Percentiles rank a stretch among this genome's conserved stretches.
phyloP scores from a whole-genome alignment of 2,113 vertebrate species.

The Chaetodon auriga region DNA sequence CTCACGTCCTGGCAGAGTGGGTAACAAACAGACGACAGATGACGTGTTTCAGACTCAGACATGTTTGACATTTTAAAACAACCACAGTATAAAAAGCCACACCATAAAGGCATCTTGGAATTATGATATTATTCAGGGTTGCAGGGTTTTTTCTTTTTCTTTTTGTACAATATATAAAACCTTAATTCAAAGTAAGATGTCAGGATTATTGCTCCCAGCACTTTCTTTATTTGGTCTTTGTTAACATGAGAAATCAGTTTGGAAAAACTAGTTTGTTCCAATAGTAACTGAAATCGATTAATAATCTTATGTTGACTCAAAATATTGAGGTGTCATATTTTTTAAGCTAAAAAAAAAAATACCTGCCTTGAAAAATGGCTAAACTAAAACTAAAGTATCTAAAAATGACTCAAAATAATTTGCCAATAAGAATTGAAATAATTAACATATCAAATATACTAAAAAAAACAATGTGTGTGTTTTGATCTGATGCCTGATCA shows the following conservation, averaged over 20 bases:
- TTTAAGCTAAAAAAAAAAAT: not conserved
- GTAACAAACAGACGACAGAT: not conserved
- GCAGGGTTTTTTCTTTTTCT: not conserved
- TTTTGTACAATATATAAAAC: not conserved
- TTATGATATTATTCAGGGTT: slow-evolving; percentile 2
- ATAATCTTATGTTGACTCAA: not conserved
- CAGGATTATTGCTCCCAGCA: slow-evolving; percentile 12
- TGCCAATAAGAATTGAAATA: not conserved
- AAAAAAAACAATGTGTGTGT: not conserved
- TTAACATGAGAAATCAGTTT: not conserved
- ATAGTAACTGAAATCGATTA: not conserved
- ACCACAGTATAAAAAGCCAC: not conserved
- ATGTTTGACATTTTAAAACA: not conserved
- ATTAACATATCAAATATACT: not conserved
- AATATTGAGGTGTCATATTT: not conserved
- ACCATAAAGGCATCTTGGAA: not conserved
- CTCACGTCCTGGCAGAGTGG: not conserved
- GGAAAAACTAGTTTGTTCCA: not conserved
- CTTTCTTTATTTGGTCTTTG: not conserved
- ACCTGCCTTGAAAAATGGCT: no score
- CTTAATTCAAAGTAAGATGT: slow-evolving; percentile 3
- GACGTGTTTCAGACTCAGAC: not conserved
- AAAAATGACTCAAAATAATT: not conserved
- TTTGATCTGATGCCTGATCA: not conserved
- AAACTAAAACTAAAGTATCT: no score